Evolutionary conservation across 2,888 invertebrate genomes (phyloP), one percentile per base, ranked within the genome.

Genomic region (Ferrisia virgata): DNA sequence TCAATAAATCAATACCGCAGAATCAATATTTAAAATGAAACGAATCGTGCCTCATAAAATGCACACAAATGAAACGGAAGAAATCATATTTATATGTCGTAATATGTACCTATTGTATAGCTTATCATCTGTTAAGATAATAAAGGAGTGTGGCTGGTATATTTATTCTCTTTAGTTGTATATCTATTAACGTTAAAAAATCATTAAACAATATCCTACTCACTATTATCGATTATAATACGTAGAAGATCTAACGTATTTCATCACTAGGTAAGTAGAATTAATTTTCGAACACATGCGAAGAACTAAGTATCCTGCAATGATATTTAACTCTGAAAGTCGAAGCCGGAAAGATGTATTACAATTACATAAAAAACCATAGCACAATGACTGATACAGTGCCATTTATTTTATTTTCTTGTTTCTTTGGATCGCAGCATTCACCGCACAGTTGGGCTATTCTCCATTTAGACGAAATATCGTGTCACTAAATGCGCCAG

Each of bases 371-470:
- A 64, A 64, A 64, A 47, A 64, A 2, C 31, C 13, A 31, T 18
- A 11, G 11, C 9, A 76, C 36, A 76, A 76, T 76, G 28, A 76
- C 36, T 76, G 18, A 76, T 76, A 8, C 11, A 36, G 31, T 15
- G 72, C 36, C 36, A 76, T 76, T 76, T 76, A 76, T 76, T 36
- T 76, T 36, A 76, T 36, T 76, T 76, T 76, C 72, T 76, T 76
- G 36, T 76, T 76, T 76, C 72, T 76, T 76, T 31, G 18, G 18
- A 18, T 76, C 72, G 36, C 18, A 76, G 36, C 36, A 9, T 72
- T 33, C 22, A 31, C 72, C 72, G 36, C 36, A 76, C 72, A 18
- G 72, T 36, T 76, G 36, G 72, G n/a, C 72, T n/a, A n/a, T n/a
- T n/a, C n/a, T n/a, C n/a, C 8, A 36, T 18, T 76, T 36, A 18